A percentile compares a stretch with the other conserved stretches of the same genome.
These are phyloP conservation scores for Orchestes rusci DNA, from an alignment of 2,888 invertebrate species.

Conservation along the genomic window DNA sequence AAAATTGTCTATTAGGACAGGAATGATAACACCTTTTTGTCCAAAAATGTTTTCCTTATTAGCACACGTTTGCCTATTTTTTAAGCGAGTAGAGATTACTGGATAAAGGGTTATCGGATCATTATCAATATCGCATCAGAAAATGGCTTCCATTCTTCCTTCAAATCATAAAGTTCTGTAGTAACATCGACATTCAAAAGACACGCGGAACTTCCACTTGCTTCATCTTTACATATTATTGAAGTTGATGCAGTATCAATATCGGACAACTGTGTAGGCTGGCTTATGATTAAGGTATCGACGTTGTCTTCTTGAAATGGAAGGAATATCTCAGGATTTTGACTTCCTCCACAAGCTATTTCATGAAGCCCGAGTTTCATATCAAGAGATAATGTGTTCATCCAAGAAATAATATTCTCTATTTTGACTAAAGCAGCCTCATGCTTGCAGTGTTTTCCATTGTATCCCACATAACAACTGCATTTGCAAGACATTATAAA, in stretches of 20 bases:
- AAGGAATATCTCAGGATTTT: constrained; percentile 13
- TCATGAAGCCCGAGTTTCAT: constrained; percentile 14
- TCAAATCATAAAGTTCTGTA: constrained; percentile 14
- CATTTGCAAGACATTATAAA: constrained; percentile 16
- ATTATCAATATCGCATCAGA: constrained; percentile 14
- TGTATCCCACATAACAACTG: constrained; percentile 14
- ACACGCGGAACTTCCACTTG: constrained; percentile 11
- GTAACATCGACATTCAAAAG: constrained; percentile 9
- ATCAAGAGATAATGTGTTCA: constrained; percentile 16
- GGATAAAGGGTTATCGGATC: constrained; percentile 14
- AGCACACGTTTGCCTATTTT: constrained; percentile 15
- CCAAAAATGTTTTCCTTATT: no score
- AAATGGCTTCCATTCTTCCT: constrained; percentile 16
- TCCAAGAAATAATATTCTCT: constrained; percentile 14
- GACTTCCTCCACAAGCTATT: constrained; percentile 15
- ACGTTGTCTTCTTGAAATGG: constrained; percentile 14
- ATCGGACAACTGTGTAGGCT: constrained; percentile 11
- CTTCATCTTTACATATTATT: constrained; percentile 9
- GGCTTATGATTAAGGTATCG: constrained; percentile 9
- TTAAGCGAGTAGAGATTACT: constrained; percentile 13
- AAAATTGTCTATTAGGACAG: no score
- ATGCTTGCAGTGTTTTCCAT: constrained; percentile 13
- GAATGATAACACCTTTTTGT: no score
- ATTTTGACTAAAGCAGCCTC: constrained; percentile 13
- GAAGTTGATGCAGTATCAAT: constrained; percentile 9